Base-by-base conservation (phyloP, 23 tunicate genomes). In the Ascidia mentula region DNA sequence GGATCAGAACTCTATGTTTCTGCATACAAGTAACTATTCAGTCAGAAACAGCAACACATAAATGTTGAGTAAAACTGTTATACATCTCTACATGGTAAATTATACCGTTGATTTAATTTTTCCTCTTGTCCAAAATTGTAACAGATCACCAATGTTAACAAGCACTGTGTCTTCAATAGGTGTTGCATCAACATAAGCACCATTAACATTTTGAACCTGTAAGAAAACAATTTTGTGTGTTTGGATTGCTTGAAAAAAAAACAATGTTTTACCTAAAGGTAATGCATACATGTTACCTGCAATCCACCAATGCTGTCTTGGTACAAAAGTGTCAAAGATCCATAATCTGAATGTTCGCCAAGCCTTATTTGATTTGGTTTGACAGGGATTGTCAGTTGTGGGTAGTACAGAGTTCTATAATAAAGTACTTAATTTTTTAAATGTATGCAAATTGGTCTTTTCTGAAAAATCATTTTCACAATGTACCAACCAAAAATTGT, bases 291-390 rank as follows among this genome's bases (percentile, higher is more conserved):
- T n/a, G n/a, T 45, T 2, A 86, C 80, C 69, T 91, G 89, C 30
- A 91, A 42, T 26, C 97, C 97, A 7, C 97, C 97, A 46, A 91
- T 69, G 20, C 82, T 38, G 72, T 85, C 97, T 82, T 91, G 97
- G 61, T 85, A 91, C 37, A 91, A 46, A 46, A 91, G 46, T 5
- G 97, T 85, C n/a, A 91, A 59, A 0, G 97, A 85, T 18, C 97
- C 97, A 91, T 91, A 91, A 82, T 91, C 97, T 9, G 84, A 69
- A 77, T 91, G 97, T 33, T 77, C 85, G 18, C 97, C 97, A 20
- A 91, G 80, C 1, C 97, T 69, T 6, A 86, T 35, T 38, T 86
- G 87, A 32, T 78, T 73, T 2, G 78, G 65, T 34, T 76, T 39
- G 28, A 73, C 30, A 31, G 46, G 69, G 7, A 75, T 35, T 28